Base-by-base conservation (phyloP, 1,140 invertebrate genomes). In the Meloidogyne hapla region DNA sequence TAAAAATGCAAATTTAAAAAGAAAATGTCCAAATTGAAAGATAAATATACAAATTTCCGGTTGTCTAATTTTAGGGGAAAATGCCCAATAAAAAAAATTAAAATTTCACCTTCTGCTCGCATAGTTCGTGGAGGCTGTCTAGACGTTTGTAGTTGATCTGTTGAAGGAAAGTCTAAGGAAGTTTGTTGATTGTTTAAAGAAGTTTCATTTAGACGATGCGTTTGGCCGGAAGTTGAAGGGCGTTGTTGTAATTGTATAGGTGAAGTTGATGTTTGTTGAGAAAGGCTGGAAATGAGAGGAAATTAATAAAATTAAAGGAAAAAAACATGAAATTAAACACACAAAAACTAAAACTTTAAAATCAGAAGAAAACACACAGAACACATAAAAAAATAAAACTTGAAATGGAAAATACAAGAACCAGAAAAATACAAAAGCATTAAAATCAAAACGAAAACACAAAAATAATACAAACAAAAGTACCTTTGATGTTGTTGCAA, bases 401-500 rank as follows among this genome's bases (percentile, higher is more conserved):
- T 33, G 9, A 33, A 33, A 33, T 33, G 9, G 9, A 33, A 4
- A 6, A 33, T 33, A 33, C 33, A 5, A 33, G n/a, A n/a, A n/a
- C n/a, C n/a, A n/a, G n/a, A n/a, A n/a, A 33, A 33, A 33, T 8
- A 33, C 33, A 33, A 33, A 33, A 33, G 9, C 33, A 33, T 33
- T 33, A 33, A 0, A 33, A 33, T 33, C 33, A 33, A 0, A 33
- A 33, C 33, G 9, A 33, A 33, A 4, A 33, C 4, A 33, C 33
- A 4, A 33, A 33, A 33, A 33, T 1, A 33, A 33, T 33, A 33
- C 33, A 33, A 33, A 33, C 33, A 33, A 33, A 33, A 33, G 9
- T n/a, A 9, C 48, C 40, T 45, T 42, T 70, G 69, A 8, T 70
- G 69, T 42, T 69, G 68, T 69, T 69, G 45, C n/a, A 56, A 21